Evolutionary conservation across 2,888 invertebrate species (phyloP), one percentile per base, ranked within the genome.

Genomic region (Aporophyla lueneburgensis): DNA sequence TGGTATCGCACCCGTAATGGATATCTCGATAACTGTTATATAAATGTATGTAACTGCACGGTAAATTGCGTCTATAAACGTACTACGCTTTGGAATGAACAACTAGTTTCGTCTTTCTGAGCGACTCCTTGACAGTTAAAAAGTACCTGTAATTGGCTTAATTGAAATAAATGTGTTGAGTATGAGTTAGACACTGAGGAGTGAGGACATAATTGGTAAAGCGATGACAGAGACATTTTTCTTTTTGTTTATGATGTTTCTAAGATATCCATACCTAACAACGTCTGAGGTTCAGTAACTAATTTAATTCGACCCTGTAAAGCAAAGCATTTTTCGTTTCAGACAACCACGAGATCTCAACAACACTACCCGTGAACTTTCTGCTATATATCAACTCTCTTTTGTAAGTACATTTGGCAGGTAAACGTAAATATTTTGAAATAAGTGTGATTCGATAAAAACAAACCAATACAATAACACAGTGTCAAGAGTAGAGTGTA

Each of bases 21-120:
- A 75, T 61, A 76, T 61, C 16, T 73, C 58, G 43, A 75, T 81
- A 71, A 69, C 62, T 61, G 65, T 70, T 81, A 72, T 27, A 53
- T 5, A 70, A 58, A 67, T 62, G 56, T 71, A 33, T 33, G 33
- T 33, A 33, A 33, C 33, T 33, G 33, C 1, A 33, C 33, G 33
- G 33, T 33, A 33, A 56, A 56, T 54, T 59, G 49, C 19, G 14
- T 81, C 24, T 58, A 14, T 21, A 43, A 59, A 59, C 33, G 16
- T 65, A 49, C 19, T 65, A 27, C 21, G 51, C 21, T 67, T n/a
- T 33, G n/a, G 10, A 67, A 67, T 16, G 27, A 21, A 3, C 27
- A 43, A 24, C 27, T 16, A 66, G 9, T 9, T 58, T 33, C 5
- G 33, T n/a, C 33, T 66, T 58, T 33, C 58, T 67, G 16, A 10